Conservation (phyloP, 2,797 vertebrate species). For the Thalassophryne amazonica region DNA sequence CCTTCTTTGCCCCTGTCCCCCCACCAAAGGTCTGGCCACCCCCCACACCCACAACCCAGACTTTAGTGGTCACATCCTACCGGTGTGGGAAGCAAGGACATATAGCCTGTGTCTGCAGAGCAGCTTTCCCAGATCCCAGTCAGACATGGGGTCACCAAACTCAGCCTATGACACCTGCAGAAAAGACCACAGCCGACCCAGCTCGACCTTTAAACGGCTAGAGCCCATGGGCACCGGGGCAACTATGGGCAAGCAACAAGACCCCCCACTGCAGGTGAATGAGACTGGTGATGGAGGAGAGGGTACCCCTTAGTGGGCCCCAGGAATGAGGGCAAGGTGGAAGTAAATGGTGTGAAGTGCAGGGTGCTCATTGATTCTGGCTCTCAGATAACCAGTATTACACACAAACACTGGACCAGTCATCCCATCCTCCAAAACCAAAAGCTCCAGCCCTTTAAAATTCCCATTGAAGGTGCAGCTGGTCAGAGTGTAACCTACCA, state of each 20-base stretch:
- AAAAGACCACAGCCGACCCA: neutral
- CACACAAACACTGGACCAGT: conserved; percentile 6
- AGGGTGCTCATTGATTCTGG: conserved; percentile 43
- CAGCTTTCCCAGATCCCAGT: neutral
- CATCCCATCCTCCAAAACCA: conserved; percentile 7
- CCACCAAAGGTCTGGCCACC: neutral
- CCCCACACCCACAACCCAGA: neutral
- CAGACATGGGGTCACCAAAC: neutral
- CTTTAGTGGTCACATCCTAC: neutral
- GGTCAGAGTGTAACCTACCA: conserved; percentile 16
- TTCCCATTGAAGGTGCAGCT: conserved; percentile 27
- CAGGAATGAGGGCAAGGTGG: conserved; percentile 38
- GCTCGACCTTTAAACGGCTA: conserved; percentile 16
- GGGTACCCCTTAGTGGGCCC: conserved; percentile 6
- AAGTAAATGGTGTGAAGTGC: conserved; percentile 31
- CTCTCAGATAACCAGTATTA: conserved; percentile 45
- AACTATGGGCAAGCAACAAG: conserved; percentile 28
- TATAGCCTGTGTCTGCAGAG: conserved; percentile 1
- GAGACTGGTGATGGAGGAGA: neutral
- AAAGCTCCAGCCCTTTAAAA: conserved; percentile 1
- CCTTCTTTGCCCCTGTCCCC: neutral
- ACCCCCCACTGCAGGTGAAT: neutral
- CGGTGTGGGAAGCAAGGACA: conserved; percentile 9
- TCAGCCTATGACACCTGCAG: neutral
- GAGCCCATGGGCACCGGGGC: conserved; percentile 22